Evolutionary conservation across 2,888 invertebrate species (phyloP).

Genomic region (Teleiodes luculella): DNA sequence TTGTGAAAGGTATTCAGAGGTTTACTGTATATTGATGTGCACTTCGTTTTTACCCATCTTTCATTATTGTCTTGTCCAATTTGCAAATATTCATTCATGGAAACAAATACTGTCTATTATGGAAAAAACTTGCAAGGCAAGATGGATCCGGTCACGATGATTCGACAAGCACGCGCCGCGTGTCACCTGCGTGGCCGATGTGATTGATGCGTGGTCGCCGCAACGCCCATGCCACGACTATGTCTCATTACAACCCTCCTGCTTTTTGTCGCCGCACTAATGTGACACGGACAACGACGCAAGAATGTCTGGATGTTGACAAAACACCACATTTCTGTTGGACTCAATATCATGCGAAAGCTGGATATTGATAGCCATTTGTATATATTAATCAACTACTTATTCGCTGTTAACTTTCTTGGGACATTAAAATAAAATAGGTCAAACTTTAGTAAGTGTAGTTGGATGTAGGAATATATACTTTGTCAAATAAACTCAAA

Average conservation of each 20-base stretch:
- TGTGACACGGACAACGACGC: background rate
- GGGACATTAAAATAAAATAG: background rate
- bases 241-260: background rate
- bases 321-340: background rate
- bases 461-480: background rate
- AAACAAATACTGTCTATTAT: background rate
- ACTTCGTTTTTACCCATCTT: too few species aligned
- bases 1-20: too few species aligned
- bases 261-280: background rate
- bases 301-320: background rate
- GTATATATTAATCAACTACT: too few species aligned
- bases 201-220: background rate
- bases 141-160: background rate
- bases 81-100: too few species aligned
- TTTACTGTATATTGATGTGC: too few species aligned
- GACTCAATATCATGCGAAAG: too few species aligned
- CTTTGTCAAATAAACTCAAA: background rate
- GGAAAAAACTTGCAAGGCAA: background rate
- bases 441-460: background rate
- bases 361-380: too few species aligned
- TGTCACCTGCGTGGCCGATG: background rate
- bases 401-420: too few species aligned
- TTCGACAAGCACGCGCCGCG: background rate
- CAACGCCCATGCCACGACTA: background rate
- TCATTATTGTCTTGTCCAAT: too few species aligned